Base-by-base conservation (phyloP, 2,113 vertebrate genomes). In the Tautogolabrus adspersus region DNA sequence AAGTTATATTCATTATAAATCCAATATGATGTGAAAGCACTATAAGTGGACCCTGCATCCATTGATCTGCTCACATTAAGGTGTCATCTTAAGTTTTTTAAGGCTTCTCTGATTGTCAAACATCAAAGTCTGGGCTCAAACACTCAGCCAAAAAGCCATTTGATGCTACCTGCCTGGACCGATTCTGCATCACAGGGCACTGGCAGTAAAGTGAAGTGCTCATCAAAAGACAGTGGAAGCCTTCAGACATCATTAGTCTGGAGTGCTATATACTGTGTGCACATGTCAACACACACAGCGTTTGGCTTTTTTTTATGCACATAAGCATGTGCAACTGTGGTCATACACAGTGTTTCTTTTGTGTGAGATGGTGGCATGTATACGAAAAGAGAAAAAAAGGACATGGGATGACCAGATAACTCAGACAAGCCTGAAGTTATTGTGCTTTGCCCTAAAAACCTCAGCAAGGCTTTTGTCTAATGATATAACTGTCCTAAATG, bases 61-160 rank as follows among this genome's bases (percentile, higher is more conserved):
- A 88, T 82, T 78, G 63, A 85, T 90, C 38, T 83, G 68, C 75
- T 84, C 38, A 82, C 77, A 84, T 90, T 84, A 86, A 80, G 3
- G 59, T 77, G 82, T 91, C 65, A 73, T 66, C 65, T 92, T 87
- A 79, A 90, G 89, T 77, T 74, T 73, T 0, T 7, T 26, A 26
- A 83, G 82, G 71, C 75, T 72, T 42, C 81, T 79, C 77, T 75
- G 87, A 90, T 89, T 89, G 77, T 54, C 66, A 64, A 51, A 83
- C 88, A 91, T 91, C 91, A 92, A 92, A 91, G 87, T 87, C 51
- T 5, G 62, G 66, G 75, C 72, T 71, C 56, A 77, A 72, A 77
- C 61, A 56, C 72, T 63, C 26, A 63, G 40, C 60, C 72, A 76
- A 86, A 86, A 89, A 90, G 84, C 83, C 90, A 88, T 77, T 63